Evolutionary conservation across 2,888 invertebrate species (phyloP).

Genomic region (Tricholauxania praeusta): DNA sequence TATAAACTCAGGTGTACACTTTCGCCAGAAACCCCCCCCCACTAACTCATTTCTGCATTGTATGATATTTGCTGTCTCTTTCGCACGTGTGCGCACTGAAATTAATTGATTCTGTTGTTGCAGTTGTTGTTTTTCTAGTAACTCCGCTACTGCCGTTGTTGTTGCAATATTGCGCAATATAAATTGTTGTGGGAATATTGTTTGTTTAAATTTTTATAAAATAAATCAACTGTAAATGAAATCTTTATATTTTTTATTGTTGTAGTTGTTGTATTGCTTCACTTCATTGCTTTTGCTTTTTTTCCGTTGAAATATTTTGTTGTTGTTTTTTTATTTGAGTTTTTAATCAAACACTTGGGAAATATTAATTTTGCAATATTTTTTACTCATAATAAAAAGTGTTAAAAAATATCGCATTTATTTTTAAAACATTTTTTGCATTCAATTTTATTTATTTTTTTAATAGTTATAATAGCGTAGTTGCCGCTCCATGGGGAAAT

Average conservation of each 20-base stretch:
- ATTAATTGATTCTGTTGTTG: slow-evolving; percentile 19
- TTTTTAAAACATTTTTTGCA: not conserved
- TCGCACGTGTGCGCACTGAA: not conserved
- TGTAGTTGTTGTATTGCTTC: not conserved
- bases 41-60: too few relatives aligned
- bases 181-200: slow-evolving; percentile 19
- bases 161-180: slow-evolving; percentile 14
- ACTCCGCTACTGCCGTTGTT: not conserved
- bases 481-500: too few relatives aligned
- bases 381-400: slow-evolving; percentile 22
- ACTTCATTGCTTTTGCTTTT: not conserved
- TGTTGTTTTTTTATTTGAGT: not conserved
- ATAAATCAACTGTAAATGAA: slow-evolving; percentile 18
- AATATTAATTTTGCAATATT: slow-evolving; percentile 15
- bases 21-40: too few relatives aligned
- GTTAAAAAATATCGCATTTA: slow-evolving; percentile 7
- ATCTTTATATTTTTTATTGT: not conserved
- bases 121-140: not conserved
- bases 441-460: not conserved
- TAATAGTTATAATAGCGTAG: too few relatives aligned
- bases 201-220: slow-evolving; percentile 8
- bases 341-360: slow-evolving; percentile 33
- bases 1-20: too few relatives aligned
- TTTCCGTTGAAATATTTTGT: not conserved
- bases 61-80: not conserved